Conservation (phyloP, 1,140 invertebrate species). For the Chironomus striatipennis region DNA sequence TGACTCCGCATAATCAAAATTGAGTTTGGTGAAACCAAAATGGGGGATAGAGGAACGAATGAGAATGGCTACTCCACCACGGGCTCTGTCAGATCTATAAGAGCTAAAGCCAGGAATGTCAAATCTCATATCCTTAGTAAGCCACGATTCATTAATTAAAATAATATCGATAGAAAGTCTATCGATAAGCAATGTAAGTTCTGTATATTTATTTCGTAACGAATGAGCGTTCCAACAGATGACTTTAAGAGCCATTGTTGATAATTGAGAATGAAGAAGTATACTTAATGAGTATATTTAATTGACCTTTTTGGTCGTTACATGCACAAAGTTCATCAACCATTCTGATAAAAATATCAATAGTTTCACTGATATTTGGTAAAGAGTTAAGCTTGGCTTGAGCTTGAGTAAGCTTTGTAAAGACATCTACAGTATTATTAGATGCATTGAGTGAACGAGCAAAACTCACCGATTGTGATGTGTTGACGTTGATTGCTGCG, state of each 20-base stretch:
- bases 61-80: background rate
- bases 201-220: background rate
- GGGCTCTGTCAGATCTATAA: background rate
- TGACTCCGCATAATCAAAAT: background rate
- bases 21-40: background rate
- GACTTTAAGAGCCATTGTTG: background rate
- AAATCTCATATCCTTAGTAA: background rate
- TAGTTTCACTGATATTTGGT: background rate
- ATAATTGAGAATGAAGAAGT: background rate
- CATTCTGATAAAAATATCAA: too few species aligned
- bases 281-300: background rate
- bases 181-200: background rate
- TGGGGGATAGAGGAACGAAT: background rate
- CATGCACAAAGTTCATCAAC: too few species aligned
- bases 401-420: background rate
- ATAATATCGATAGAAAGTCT: background rate
- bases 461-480: background rate
- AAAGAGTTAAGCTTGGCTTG: background rate
- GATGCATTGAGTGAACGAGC: background rate
- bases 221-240: background rate
- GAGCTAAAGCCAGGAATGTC: background rate
- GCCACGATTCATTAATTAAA: background rate
- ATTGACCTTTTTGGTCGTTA: too few species aligned
- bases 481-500: too few species aligned
- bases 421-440: background rate